Conservation (phyloP, 2,797 vertebrate genomes). For the Garrulus glandarius region DNA sequence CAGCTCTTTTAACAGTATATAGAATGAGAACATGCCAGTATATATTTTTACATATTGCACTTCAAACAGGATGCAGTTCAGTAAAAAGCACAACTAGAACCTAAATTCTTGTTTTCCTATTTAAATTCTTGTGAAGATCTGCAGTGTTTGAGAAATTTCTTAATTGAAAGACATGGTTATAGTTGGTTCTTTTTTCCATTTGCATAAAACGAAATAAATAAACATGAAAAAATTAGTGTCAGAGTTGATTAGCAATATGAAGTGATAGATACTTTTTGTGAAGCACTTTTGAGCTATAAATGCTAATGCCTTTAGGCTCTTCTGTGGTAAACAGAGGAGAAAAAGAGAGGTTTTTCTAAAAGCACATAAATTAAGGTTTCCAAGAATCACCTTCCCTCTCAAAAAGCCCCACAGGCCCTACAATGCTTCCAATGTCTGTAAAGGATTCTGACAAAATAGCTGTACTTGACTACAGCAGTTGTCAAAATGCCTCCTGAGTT, state of each 20-base stretch:
- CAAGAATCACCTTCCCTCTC: neutral
- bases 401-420: neutral
- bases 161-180: neutral
- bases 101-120: neutral
- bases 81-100: neutral
- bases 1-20: neutral
- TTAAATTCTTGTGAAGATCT: neutral
- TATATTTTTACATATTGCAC: neutral
- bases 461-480: neutral
- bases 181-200: rapidly evolving
- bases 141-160: neutral
- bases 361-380: neutral
- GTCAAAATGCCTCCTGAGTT: neutral
- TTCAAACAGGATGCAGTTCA: neutral
- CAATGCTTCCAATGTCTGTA: neutral
- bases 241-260: neutral
- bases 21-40: neutral
- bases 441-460: neutral
- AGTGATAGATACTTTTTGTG: neutral
- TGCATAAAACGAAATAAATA: neutral
- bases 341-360: neutral
- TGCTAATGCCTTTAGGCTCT: neutral
- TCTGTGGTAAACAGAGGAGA: neutral
- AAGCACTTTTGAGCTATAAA: neutral
- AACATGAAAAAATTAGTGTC: neutral